Evolutionary conservation across 2,888 invertebrate species (phyloP).

Genomic region (Tridacna crocea): DNA sequence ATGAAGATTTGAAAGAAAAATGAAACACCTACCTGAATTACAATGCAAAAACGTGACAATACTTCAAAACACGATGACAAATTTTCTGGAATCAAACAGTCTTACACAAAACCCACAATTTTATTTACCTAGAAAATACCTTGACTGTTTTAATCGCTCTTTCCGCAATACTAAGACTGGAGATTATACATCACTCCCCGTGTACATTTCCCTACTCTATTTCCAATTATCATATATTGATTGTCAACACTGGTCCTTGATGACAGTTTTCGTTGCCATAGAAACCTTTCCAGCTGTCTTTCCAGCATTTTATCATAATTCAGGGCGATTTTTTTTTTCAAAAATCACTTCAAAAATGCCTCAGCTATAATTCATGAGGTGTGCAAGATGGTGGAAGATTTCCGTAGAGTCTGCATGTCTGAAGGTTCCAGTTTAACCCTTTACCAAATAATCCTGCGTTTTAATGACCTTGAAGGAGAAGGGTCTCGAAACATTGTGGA

Average conservation of each 20-base stretch:
- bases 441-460: no score
- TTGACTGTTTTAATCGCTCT: neutral
- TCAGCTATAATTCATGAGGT: neutral
- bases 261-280: constrained; percentile 63
- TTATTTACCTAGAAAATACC: no score
- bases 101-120: no score
- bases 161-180: neutral
- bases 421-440: no score
- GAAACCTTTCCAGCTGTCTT: constrained; percentile 60
- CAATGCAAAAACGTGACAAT: no score
- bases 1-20: no score
- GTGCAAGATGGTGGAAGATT: neutral
- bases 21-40: no score
- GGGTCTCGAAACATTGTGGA: no score
- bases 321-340: neutral
- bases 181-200: constrained; percentile 24
- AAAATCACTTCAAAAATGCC: neutral
- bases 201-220: constrained; percentile 24
- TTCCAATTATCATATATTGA: constrained; percentile 58
- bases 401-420: no score
- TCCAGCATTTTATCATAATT: constrained; percentile 12
- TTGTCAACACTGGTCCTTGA: constrained; percentile 51
- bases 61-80: no score
- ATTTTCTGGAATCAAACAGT: no score
- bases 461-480: no score